Evolutionary conservation across 2,113 vertebrate genomes (phyloP).

Genomic region (Brachionichthys hirsutus): DNA sequence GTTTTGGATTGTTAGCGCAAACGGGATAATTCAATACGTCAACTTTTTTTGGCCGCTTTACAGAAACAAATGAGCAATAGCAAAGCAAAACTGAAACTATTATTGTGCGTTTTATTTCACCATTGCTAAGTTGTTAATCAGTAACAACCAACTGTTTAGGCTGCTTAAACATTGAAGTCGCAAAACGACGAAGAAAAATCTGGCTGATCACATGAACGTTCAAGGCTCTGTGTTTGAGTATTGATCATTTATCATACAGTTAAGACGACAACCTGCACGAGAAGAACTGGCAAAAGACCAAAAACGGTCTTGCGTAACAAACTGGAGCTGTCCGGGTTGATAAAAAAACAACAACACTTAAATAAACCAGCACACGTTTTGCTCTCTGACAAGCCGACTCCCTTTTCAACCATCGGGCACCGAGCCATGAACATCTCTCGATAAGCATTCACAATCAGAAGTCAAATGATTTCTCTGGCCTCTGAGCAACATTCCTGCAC

Average conservation of each 20-base stretch:
- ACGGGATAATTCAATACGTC: no score
- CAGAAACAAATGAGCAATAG: no score
- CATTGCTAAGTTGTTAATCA: background rate
- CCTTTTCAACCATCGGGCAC: conserved; percentile 22
- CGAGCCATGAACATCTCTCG: conserved; percentile 33
- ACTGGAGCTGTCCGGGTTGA: background rate
- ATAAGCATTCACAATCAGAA: conserved; percentile 37
- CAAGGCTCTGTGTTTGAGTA: conserved; percentile 1
- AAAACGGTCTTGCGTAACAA: conserved; percentile 9
- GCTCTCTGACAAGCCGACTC: conserved; percentile 18
- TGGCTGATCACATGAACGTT: background rate
- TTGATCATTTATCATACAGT: conserved; percentile 9
- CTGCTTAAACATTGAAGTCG: background rate
- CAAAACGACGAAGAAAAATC: background rate
- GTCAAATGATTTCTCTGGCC: conserved; percentile 26
- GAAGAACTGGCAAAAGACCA: conserved; percentile 10
- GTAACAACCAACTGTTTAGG: background rate
- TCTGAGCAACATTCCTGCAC: conserved; percentile 24
- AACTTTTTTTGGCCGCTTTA: no score
- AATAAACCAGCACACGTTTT: conserved; percentile 21
- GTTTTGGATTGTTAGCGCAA: no score
- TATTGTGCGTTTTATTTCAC: background rate
- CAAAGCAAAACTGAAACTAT: no score
- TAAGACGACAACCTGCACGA: conserved; percentile 1
- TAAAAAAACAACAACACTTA: conserved; percentile 19